These are phyloP conservation scores for Coilia nasus DNA, from an alignment of 2,797 vertebrate species.

Conservation along the genomic window DNA sequence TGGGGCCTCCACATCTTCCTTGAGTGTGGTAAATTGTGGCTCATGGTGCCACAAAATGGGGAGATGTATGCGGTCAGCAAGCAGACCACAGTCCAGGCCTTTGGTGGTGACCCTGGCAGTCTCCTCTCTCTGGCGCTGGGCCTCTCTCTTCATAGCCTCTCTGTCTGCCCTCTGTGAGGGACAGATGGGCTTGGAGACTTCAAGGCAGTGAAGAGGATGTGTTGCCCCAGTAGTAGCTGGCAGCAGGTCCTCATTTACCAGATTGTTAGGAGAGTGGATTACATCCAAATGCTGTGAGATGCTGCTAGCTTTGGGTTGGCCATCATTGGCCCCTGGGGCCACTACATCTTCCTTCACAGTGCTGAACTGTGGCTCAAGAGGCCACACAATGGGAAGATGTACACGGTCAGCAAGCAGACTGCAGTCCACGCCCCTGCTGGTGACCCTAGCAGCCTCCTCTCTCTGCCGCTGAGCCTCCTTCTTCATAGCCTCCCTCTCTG, in stretches of 20 bases:
- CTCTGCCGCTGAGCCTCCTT: background rate
- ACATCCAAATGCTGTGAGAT: too few species aligned
- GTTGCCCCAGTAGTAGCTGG: background rate
- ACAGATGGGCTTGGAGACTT: background rate
- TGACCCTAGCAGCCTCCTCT: background rate
- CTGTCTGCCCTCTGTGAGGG: background rate
- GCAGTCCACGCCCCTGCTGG: background rate
- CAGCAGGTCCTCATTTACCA: background rate
- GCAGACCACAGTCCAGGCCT: background rate
- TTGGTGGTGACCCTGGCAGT: background rate
- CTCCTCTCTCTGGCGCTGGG: background rate
- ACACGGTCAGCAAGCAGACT: too few species aligned
- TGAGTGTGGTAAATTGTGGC: background rate
- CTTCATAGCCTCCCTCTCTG: constrained; percentile 21
- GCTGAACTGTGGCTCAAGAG: background rate
- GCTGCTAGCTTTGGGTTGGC: background rate
- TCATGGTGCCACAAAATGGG: background rate
- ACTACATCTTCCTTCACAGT: background rate
- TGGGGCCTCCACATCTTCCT: too few species aligned
- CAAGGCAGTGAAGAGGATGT: background rate
- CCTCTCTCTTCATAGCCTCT: background rate
- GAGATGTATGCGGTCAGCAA: background rate
- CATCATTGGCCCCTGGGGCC: background rate
- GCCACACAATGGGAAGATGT: too few species aligned
- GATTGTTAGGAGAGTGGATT: too few species aligned